These are phyloP conservation scores for Rhynchonema sp. DNA, from an alignment of 2,888 invertebrate genomes.

Conservation along the genomic window DNA sequence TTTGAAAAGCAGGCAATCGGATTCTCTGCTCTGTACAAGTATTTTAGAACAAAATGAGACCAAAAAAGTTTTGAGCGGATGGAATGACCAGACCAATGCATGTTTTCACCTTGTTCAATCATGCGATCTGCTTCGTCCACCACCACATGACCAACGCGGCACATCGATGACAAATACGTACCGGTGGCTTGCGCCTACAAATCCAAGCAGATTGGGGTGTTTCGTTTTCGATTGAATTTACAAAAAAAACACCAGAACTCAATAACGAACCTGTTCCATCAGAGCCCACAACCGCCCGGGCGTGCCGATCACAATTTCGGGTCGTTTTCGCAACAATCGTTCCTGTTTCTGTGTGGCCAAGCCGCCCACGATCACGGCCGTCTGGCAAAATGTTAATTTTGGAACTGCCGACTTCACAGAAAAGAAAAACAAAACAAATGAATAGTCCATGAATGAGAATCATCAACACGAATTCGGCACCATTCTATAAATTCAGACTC, in stretches of 20 bases:
- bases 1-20: no score
- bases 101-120: conserved; percentile 82
- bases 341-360: conserved; percentile 82
- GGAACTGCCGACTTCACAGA: no score
- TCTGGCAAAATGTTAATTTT: no score
- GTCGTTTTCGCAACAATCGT: conserved; percentile 52
- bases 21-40: no score
- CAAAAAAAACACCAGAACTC: background rate
- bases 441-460: no score
- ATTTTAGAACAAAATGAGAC: no score
- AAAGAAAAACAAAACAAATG: no score
- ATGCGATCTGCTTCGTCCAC: conserved; percentile 97
- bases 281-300: conserved; percentile 93
- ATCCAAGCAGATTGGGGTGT: background rate
- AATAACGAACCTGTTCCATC: conserved; percentile 42
- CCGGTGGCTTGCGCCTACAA: no score
- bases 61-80: no score
- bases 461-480: no score
- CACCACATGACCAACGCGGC: conserved; percentile 45
- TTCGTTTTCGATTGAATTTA: background rate
- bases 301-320: conserved; percentile 87
- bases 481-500: background rate
- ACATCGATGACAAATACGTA: conserved; percentile 25
- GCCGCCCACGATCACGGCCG: conserved; percentile 50
- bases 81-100: no score